These are phyloP conservation scores for Temnopleurus reevesii DNA, from an alignment of 53 echinoderm and acorn worm species.

Conservation along the genomic window DNA sequence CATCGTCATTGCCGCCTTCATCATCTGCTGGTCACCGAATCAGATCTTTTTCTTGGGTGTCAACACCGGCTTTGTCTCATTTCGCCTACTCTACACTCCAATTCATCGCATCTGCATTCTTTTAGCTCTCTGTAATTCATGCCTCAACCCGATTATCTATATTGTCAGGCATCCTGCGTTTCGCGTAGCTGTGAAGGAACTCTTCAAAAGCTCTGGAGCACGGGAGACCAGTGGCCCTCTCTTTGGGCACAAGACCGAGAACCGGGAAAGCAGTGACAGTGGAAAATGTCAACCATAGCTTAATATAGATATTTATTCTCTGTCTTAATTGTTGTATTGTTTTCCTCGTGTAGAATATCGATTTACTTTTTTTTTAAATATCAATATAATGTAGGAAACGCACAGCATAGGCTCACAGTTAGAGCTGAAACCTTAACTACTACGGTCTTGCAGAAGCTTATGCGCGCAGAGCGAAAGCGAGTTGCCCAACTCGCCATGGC, in stretches of 20 bases:
- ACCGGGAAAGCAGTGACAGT: background rate
- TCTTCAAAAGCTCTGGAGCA: background rate
- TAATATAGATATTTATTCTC: background rate
- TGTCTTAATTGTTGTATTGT: no score
- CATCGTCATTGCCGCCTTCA: background rate
- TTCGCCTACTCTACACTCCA: background rate
- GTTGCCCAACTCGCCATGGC: no score
- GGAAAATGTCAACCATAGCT: background rate
- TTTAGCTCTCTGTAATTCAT: background rate
- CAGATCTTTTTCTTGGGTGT: constrained; percentile 13
- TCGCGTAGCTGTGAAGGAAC: background rate
- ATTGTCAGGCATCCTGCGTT: constrained; percentile 6
- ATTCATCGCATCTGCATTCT: background rate
- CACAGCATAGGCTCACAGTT: no score
- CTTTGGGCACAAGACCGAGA: background rate
- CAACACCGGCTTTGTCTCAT: background rate
- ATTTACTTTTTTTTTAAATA: no score
- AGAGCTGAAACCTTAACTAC: no score
- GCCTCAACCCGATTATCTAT: constrained; percentile 17
- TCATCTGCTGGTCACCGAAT: constrained; percentile 22
- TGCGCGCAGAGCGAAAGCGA: no score
- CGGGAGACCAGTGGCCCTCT: background rate
- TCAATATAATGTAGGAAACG: no score
- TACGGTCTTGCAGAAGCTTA: no score
- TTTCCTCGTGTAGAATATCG: no score